phyloP scores from a whole-genome alignment of 2,888 invertebrate genomes.

The Camponotus fellah region DNA sequence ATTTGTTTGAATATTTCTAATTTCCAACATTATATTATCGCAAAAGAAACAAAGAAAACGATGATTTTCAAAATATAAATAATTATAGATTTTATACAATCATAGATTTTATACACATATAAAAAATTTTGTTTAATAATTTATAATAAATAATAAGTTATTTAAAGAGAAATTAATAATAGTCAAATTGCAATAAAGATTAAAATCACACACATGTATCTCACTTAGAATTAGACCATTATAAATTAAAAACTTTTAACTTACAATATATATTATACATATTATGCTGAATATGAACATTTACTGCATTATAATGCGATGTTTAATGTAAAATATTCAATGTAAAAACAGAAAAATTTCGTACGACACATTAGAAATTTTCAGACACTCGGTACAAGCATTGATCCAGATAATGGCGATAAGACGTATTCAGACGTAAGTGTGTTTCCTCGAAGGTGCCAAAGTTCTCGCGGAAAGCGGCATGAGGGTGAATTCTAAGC shows the following conservation, averaged over 20 bases:
- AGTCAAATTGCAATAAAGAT: background rate
- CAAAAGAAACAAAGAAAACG: too few relatives aligned
- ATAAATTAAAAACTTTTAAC: background rate
- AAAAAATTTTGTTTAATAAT: too few relatives aligned
- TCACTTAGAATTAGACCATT: background rate
- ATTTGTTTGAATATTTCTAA: background rate
- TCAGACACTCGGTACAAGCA: background rate
- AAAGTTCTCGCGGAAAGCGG: slow-evolving; percentile 29
- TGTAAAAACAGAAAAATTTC: background rate
- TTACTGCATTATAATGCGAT: background rate
- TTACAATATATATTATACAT: background rate
- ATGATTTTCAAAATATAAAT: too few relatives aligned
- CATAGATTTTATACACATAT: too few relatives aligned
- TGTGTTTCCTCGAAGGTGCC: slow-evolving; percentile 58
- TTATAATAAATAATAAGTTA: too few relatives aligned
- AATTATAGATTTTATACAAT: too few relatives aligned
- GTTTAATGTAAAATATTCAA: background rate
- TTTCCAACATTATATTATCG: background rate
- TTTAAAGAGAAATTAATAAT: background rate
- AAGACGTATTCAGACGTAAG: slow-evolving; percentile 47
- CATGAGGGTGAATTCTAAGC: slow-evolving; percentile 48
- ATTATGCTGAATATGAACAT: slow-evolving; percentile 3
- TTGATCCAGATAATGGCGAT: slow-evolving; percentile 26
- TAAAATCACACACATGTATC: background rate
- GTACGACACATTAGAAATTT: background rate